Evolutionary conservation across 2,888 invertebrate genomes (phyloP), one percentile per base, ranked within the genome.

Genomic region (Fragum whitleyi): DNA sequence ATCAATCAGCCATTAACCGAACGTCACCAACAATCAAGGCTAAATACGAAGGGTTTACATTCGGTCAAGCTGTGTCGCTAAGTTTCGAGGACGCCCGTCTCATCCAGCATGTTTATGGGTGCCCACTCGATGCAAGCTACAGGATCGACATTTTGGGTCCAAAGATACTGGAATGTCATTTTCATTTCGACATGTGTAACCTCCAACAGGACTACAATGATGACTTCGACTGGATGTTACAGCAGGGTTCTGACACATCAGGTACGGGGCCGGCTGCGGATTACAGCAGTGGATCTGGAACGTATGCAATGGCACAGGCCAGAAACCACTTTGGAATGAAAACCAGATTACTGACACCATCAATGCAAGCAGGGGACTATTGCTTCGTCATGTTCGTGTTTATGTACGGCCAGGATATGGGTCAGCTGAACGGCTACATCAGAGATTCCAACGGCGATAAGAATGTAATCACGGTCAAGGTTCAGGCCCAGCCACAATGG

Each of bases 271-370:
- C 86, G 23, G 62, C 55, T 14, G 79, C 77, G 28, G 86, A 86
- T 39, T 81, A 81, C 79, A 86, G 86, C 62, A 85, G 82, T 36
- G 86, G 86, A 14, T 81, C 79, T 19, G 81, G 74, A 19, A 74
- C 57, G n/a, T 85, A 85, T 71, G 81, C 81, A 6, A 74, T 83
- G 21, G 85, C 83, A 9, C 61, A 70, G 7, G 81, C 87, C 23
- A 61, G 62, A 14, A 68, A 75, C 39, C 75, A 85, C 29, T 85
- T 84, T 53, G 83, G 78, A 65, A 74, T 80, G 57, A 77, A 74
- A 9, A 77, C 85, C 11, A 53, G 83, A 68, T 57, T 87, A 23
- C 74, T 80, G 51, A 83, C 75, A 19, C 85, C 87, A 21, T 51
- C 36, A 6, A 61, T 83, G 16, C 68, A 71, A 9, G 81, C 85